These are phyloP conservation scores for Ridgeia piscesae DNA, from an alignment of 1,140 invertebrate species.

Conservation along the genomic window DNA sequence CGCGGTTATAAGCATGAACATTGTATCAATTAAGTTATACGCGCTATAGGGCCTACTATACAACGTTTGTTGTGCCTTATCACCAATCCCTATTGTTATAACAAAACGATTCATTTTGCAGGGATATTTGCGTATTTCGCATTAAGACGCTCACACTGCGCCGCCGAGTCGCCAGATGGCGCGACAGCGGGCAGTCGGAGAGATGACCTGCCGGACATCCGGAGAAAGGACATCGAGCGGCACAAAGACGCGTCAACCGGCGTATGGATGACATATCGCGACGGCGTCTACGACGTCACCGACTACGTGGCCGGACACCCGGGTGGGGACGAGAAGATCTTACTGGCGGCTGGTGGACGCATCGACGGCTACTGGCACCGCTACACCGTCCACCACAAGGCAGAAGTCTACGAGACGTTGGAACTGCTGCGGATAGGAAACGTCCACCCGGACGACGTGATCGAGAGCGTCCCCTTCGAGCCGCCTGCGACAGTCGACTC, in stretches of 20 bases:
- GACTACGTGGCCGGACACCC: constrained; percentile 83
- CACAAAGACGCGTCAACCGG: constrained; percentile 70
- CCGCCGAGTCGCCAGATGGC: background rate
- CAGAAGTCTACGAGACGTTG: constrained; percentile 69
- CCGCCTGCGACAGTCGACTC: constrained; percentile 64
- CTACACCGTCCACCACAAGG: constrained; percentile 89
- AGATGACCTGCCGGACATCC: constrained; percentile 63
- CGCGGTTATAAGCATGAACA: no score
- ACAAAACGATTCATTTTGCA: background rate
- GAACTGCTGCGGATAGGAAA: constrained; percentile 81
- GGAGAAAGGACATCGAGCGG: constrained; percentile 71
- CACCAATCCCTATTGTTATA: background rate
- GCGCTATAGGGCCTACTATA: background rate
- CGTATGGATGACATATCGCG: constrained; percentile 81
- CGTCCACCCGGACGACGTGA: constrained; percentile 48
- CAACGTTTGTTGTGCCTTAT: background rate
- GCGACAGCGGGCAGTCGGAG: background rate
- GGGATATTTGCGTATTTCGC: background rate
- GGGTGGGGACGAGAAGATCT: constrained; percentile 84
- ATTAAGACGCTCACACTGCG: background rate
- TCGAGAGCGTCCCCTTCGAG: constrained; percentile 61
- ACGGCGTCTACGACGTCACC: constrained; percentile 95
- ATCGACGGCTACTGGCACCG: constrained; percentile 95
- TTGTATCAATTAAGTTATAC: no score
- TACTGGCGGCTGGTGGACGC: constrained; percentile 80